Conservation (phyloP, 2,888 invertebrate genomes). For the Agonum fuliginosum region DNA sequence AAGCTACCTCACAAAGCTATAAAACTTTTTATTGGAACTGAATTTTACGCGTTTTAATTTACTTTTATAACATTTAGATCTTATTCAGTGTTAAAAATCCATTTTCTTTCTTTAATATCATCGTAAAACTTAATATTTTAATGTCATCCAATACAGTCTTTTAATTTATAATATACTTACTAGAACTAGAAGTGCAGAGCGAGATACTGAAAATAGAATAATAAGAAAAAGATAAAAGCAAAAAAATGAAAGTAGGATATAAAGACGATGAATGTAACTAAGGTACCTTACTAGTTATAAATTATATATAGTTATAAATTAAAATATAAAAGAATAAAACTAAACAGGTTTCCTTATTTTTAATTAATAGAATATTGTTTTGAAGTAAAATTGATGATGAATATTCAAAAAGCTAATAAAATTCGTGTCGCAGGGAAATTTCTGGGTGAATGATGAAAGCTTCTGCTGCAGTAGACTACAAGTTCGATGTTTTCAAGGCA, state of each 20-base stretch:
- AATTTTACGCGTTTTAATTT: constrained; percentile 55
- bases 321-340: no score
- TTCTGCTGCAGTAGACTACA: background rate
- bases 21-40: constrained; percentile 51
- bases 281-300: no score
- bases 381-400: background rate
- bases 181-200: no score
- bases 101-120: constrained; percentile 34
- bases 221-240: no score
- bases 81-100: constrained; percentile 18
- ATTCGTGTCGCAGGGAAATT: background rate
- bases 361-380: background rate
- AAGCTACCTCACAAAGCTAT: constrained; percentile 34
- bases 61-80: constrained; percentile 48
- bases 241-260: no score
- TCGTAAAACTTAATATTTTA: constrained; percentile 45
- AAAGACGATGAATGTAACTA: no score
- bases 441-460: background rate
- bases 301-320: no score
- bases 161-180: no score
- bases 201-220: no score
- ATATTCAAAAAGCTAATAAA: background rate
- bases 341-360: no score
- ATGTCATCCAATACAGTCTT: background rate
- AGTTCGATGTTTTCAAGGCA: constrained; percentile 33